These are phyloP conservation scores for Willowsia nigromaculata DNA, from an alignment of 2,888 invertebrate species.

Conservation along the genomic window DNA sequence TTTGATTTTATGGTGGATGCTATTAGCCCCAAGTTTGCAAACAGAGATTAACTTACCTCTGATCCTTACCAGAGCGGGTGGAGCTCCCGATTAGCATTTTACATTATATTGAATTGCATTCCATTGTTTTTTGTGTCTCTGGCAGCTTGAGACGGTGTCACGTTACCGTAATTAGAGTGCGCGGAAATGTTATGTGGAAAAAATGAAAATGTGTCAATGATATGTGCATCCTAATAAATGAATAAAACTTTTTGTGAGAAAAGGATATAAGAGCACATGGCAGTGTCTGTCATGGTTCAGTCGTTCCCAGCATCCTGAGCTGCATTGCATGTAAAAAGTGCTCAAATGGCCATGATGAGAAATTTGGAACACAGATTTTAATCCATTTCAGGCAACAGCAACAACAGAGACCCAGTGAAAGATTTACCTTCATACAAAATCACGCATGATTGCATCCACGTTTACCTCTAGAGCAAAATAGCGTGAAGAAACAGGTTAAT, in stretches of 20 bases:
- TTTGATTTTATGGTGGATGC: slow-evolving; percentile 18
- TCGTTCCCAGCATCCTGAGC: slow-evolving; percentile 37
- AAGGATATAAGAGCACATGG: slow-evolving; percentile 52
- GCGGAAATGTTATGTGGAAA: slow-evolving; percentile 56
- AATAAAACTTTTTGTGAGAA: neutral
- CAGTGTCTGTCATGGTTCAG: slow-evolving; percentile 55
- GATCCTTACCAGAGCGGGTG: no score
- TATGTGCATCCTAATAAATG: slow-evolving; percentile 56
- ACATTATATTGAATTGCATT: neutral
- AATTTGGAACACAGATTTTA: slow-evolving; percentile 47
- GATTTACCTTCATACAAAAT: slow-evolving; percentile 55
- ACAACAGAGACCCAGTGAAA: slow-evolving; percentile 24
- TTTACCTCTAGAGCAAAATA: slow-evolving; percentile 50
- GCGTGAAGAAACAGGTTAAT: slow-evolving; percentile 67
- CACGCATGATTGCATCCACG: slow-evolving; percentile 66
- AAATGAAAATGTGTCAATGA: slow-evolving; percentile 61
- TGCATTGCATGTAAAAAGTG: slow-evolving; percentile 16
- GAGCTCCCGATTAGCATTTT: neutral
- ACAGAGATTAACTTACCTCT: neutral
- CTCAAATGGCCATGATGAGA: slow-evolving; percentile 39
- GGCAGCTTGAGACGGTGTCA: neutral
- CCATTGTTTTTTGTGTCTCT: neutral
- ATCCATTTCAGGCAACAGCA: slow-evolving; percentile 39
- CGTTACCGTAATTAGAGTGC: slow-evolving; percentile 11
- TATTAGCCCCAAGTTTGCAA: slow-evolving; percentile 31